Evolutionary conservation across 2,113 vertebrate genomes (phyloP).

Genomic region (Aspiorhynchus laticeps): DNA sequence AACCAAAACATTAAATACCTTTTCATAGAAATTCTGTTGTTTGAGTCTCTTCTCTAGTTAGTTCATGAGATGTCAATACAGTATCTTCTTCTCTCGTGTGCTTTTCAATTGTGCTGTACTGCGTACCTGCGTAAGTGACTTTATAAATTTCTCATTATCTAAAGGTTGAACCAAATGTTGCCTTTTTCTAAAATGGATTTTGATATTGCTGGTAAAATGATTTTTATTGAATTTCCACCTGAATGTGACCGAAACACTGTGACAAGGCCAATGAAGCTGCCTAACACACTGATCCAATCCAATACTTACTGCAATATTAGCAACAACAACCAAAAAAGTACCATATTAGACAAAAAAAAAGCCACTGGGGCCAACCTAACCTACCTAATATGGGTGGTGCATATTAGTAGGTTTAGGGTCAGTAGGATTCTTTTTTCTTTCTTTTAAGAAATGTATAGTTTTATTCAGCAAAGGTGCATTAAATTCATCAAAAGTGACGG

Average conservation of each 20-base stretch:
- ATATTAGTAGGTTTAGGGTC: too few relatives aligned
- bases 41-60: neutral
- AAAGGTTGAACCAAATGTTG: neutral
- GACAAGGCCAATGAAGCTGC: neutral
- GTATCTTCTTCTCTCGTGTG: neutral
- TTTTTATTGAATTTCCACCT: neutral
- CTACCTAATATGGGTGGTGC: too few relatives aligned
- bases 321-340: too few relatives aligned
- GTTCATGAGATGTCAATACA: neutral
- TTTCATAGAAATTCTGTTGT: neutral
- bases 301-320: neutral
- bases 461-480: neutral
- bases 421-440: too few relatives aligned
- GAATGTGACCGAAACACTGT: neutral
- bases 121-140: neutral
- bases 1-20: neutral
- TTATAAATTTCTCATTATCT: slow-evolving; percentile 11
- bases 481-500: neutral
- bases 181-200: neutral
- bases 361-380: too few relatives aligned
- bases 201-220: neutral
- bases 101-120: neutral
- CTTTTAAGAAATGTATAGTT: too few relatives aligned
- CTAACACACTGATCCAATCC: neutral
- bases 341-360: too few relatives aligned